phyloP scores from a whole-genome alignment of 2,888 invertebrate species.

The Sphaeridia pumilis region DNA sequence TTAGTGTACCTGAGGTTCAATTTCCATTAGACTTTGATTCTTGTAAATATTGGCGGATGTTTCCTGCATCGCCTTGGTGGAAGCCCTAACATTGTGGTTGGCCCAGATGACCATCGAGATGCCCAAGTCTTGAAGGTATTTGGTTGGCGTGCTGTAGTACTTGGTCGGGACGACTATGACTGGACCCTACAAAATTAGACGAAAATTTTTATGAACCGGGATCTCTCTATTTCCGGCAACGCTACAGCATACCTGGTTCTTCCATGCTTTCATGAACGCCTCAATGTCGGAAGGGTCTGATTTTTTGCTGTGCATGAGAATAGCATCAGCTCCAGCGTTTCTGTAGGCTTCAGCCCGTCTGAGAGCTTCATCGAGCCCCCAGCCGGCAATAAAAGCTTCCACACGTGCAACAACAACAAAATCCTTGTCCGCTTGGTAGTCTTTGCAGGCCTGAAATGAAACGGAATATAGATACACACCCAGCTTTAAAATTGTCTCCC shows the following conservation, averaged over 20 bases:
- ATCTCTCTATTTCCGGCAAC: background rate
- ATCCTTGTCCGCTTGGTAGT: constrained; percentile 41
- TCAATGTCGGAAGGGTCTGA: constrained; percentile 41
- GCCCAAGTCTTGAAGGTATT: constrained; percentile 40
- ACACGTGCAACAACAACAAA: constrained; percentile 43
- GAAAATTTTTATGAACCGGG: background rate
- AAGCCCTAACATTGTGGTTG: constrained; percentile 42
- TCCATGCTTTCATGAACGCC: constrained; percentile 42
- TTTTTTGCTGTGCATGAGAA: constrained; percentile 43
- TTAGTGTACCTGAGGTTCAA: constrained; percentile 39
- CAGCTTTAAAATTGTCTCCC: background rate
- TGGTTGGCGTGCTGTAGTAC: constrained; percentile 41
- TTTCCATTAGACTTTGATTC: constrained; percentile 38
- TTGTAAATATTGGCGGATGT: constrained; percentile 38
- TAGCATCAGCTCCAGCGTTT: constrained; percentile 41
- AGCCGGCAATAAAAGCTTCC: constrained; percentile 40
- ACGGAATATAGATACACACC: background rate
- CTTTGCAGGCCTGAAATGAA: constrained; percentile 41
- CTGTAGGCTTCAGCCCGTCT: constrained; percentile 37
- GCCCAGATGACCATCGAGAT: constrained; percentile 43
- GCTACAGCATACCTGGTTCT: constrained; percentile 39
- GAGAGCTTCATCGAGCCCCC: constrained; percentile 38
- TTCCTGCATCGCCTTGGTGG: constrained; percentile 41
- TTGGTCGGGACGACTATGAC: constrained; percentile 44
- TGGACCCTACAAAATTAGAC: constrained; percentile 38